phyloP scores from a whole-genome alignment of 2,113 vertebrate species.

The Ahaetulla prasina region DNA sequence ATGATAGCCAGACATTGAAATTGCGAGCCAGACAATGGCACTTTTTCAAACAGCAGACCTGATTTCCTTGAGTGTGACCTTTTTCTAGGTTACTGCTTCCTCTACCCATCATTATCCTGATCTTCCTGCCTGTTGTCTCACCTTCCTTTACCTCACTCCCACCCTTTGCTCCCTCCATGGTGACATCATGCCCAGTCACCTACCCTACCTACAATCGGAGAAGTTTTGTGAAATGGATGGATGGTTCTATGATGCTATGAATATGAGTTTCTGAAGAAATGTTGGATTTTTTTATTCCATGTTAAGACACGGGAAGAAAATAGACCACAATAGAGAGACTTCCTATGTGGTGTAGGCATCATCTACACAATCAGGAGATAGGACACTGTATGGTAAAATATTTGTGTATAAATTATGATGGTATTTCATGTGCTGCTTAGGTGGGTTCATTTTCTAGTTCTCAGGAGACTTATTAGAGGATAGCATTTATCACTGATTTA shows the following conservation, averaged over 20 bases:
- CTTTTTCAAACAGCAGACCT: not conserved
- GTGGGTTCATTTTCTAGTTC: slow-evolving; percentile 35
- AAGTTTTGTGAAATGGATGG: not conserved
- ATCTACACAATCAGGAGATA: not conserved
- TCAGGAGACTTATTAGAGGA: slow-evolving; percentile 27
- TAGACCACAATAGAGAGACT: not conserved
- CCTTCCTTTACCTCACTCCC: not conserved
- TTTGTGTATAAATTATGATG: slow-evolving; percentile 3
- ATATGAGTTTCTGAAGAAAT: not conserved
- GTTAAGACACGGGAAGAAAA: not conserved
- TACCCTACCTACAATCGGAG: not conserved
- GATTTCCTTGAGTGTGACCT: not conserved
- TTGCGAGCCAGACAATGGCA: not conserved
- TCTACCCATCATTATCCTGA: not conserved
- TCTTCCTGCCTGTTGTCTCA: not conserved
- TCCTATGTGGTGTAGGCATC: not conserved
- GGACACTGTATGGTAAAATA: not conserved
- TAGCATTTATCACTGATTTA: slow-evolving; percentile 37
- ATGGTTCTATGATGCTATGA: not conserved
- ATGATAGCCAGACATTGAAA: not conserved
- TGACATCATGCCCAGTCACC: not conserved
- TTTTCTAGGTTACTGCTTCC: not conserved
- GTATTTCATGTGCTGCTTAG: not conserved
- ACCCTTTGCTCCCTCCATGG: not conserved
- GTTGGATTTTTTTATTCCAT: not conserved